A percentile compares a stretch with the other conserved stretches of the same genome.
Evolutionary conservation across 2,113 vertebrate species (phyloP).

Genomic region (Poecile atricapillus): DNA sequence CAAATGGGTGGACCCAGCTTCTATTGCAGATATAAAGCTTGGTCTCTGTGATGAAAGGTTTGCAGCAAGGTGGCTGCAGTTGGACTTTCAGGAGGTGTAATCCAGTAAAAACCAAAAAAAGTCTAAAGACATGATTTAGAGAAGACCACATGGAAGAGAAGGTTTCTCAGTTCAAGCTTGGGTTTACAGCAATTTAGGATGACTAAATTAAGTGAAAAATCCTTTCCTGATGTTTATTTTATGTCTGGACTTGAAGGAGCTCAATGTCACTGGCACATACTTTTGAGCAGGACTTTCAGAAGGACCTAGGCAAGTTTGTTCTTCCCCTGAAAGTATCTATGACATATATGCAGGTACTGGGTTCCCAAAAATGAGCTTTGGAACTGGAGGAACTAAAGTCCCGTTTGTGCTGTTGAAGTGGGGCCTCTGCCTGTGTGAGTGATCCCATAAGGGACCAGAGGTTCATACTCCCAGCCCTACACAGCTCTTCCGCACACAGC

Average conservation of each 20-base stretch:
- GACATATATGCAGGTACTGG: not conserved
- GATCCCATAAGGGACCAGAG: not conserved
- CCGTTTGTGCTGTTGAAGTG: not conserved
- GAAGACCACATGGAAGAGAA: not conserved
- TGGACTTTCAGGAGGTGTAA: not conserved
- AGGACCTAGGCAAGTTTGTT: not conserved
- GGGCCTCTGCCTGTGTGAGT: not conserved
- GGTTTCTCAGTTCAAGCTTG: not conserved
- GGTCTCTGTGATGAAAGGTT: not conserved
- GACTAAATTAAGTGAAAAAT: not conserved
- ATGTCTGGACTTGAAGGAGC: not conserved
- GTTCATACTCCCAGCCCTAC: not conserved
- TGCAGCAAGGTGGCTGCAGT: not conserved
- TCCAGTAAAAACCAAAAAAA: not conserved
- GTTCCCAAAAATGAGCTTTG: not conserved
- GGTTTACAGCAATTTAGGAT: not conserved
- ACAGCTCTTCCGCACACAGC: rapidly evolving
- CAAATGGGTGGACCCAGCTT: not conserved
- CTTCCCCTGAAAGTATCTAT: not conserved
- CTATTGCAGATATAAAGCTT: not conserved
- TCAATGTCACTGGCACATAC: not conserved
- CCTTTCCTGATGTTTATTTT: not conserved
- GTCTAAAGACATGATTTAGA: rapidly evolving
- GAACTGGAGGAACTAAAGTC: not conserved
- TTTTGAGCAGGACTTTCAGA: not conserved